Conservation (phyloP, 1,140 invertebrate genomes). For the Scaptomyza montana region DNA sequence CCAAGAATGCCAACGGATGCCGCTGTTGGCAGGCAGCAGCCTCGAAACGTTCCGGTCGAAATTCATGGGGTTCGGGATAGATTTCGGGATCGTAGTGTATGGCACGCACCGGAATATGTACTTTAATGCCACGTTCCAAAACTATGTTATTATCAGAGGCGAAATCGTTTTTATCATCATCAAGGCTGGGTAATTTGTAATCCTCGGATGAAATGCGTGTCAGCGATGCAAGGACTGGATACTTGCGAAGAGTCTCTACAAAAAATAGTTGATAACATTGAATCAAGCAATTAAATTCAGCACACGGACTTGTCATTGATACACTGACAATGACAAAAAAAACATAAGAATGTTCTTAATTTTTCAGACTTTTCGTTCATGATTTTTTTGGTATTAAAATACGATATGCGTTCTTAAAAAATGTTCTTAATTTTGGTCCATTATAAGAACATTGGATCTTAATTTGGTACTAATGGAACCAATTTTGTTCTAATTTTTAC, state of each 20-base stretch:
- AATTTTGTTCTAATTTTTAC: too few relatives aligned
- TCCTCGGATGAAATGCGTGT: constrained; percentile 83
- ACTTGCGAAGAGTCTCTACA: constrained; percentile 85
- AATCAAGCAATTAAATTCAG: too few relatives aligned
- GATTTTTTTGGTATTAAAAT: too few relatives aligned
- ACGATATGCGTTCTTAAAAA: too few relatives aligned
- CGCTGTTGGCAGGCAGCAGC: constrained; percentile 19
- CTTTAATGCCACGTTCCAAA: constrained; percentile 83
- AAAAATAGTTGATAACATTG: not conserved
- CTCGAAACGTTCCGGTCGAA: constrained; percentile 48
- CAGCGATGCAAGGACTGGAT: constrained; percentile 84
- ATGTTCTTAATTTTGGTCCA: too few relatives aligned
- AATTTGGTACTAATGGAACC: too few relatives aligned
- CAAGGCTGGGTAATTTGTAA: constrained; percentile 83
- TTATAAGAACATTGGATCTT: too few relatives aligned
- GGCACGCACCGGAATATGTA: constrained; percentile 67
- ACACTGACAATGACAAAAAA: too few relatives aligned
- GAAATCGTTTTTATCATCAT: constrained; percentile 17
- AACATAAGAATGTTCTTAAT: too few relatives aligned
- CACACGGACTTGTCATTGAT: too few relatives aligned
- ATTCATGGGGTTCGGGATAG: constrained; percentile 38
- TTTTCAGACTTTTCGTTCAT: too few relatives aligned
- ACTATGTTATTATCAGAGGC: constrained; percentile 42
- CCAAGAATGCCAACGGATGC: constrained; percentile 84
- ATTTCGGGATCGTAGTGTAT: constrained; percentile 52